A percentile compares a stretch with the other conserved stretches of the same genome.
Evolutionary conservation across 23 tunicate genomes (phyloP).

Genomic region (Botrylloides violaceus): DNA sequence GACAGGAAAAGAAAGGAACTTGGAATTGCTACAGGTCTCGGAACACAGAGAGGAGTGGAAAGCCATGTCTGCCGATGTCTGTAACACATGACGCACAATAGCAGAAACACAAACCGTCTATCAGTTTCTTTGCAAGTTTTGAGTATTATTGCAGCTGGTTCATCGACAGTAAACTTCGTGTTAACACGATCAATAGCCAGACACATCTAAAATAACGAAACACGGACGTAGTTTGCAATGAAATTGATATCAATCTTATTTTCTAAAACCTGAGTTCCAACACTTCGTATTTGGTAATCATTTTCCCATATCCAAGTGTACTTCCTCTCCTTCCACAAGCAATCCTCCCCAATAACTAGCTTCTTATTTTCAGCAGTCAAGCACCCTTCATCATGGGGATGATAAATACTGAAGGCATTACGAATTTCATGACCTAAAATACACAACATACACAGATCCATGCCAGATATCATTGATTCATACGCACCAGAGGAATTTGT

Average conservation of each 20-base stretch:
- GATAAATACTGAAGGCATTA: slow-evolving; percentile 29
- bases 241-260: no score
- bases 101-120: neutral
- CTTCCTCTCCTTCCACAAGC: slow-evolving; percentile 3
- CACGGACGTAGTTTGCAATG: no score
- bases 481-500: no score
- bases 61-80: no score
- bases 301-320: slow-evolving; percentile 58
- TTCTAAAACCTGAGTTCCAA: slow-evolving; percentile 19
- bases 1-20: no score
- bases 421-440: slow-evolving; percentile 17
- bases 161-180: neutral
- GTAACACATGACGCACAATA: no score
- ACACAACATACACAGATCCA: no score
- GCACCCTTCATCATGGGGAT: slow-evolving; percentile 21
- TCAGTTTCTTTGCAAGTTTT: slow-evolving; percentile 2
- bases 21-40: no score
- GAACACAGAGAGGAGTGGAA: no score
- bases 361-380: slow-evolving; percentile 21
- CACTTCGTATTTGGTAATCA: slow-evolving; percentile 19
- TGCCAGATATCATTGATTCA: no score
- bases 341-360: neutral
- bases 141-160: neutral
- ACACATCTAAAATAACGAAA: no score
- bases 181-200: slow-evolving; percentile 11